phyloP scores from a whole-genome alignment of 2,113 vertebrate genomes.

The Calypte anna region DNA sequence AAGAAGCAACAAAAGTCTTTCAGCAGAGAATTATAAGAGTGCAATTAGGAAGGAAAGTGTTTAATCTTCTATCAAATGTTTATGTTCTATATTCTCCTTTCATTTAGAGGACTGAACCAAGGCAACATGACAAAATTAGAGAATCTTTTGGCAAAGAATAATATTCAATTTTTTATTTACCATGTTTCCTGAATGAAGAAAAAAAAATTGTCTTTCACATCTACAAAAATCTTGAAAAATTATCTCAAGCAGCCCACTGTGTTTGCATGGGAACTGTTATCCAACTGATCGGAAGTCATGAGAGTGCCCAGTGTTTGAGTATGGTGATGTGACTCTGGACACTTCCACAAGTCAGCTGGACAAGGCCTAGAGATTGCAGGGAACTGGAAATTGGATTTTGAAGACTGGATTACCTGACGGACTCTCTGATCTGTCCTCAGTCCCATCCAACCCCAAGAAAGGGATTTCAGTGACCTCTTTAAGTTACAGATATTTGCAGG shows the following conservation, averaged over 20 bases:
- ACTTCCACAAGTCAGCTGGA: not conserved
- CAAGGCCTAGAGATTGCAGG: not conserved
- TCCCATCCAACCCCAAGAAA: not conserved
- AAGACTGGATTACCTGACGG: not conserved
- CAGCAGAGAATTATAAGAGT: not conserved
- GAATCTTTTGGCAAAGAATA: not conserved
- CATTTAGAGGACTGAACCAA: not conserved
- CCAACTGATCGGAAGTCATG: not conserved
- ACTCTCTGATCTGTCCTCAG: not conserved
- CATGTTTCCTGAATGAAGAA: not conserved
- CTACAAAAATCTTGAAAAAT: not conserved
- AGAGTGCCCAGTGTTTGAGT: not conserved
- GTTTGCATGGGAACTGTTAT: not conserved
- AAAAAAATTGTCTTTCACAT: not conserved
- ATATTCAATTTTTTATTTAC: not conserved
- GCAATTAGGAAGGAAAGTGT: not conserved
- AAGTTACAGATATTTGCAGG: not conserved
- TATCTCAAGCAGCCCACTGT: not conserved
- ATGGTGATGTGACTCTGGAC: rapidly evolving
- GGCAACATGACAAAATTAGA: slow-evolving; percentile 1
- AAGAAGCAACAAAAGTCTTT: not conserved
- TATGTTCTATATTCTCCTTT: slow-evolving; percentile 6
- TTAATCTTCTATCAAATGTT: not conserved
- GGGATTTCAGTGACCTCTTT: not conserved
- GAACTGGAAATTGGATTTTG: not conserved